Evolutionary conservation across 1,140 invertebrate genomes (phyloP).

Genomic region (Homalodisca vitripennis): DNA sequence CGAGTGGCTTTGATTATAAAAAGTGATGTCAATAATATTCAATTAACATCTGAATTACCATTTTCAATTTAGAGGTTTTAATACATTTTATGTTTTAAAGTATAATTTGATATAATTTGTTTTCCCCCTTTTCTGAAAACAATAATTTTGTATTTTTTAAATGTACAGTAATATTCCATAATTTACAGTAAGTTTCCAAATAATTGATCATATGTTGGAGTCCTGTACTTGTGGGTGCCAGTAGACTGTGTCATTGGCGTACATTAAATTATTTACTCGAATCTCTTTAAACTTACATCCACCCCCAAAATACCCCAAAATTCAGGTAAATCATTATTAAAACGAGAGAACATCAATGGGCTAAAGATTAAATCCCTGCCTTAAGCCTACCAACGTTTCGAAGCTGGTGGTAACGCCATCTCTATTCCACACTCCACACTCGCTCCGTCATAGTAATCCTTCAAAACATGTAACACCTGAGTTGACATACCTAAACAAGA

Average conservation of each 20-base stretch:
- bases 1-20: no score
- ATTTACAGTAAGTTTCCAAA: slow-evolving; percentile 32
- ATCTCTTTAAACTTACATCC: slow-evolving; percentile 28
- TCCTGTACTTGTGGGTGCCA: slow-evolving; percentile 23
- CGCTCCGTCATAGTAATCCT: no score
- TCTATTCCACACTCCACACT: slow-evolving; percentile 26
- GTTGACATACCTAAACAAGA: no score
- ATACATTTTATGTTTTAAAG: no score
- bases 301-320: slow-evolving; percentile 11
- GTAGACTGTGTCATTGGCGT: no score
- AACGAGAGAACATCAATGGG: slow-evolving; percentile 36
- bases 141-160: slow-evolving; percentile 40
- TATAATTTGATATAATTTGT: no score
- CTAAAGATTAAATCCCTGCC: slow-evolving; percentile 36
- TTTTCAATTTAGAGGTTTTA: no score
- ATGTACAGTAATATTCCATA: no score
- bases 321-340: slow-evolving; percentile 35
- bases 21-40: no score
- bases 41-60: no score
- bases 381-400: slow-evolving; percentile 32
- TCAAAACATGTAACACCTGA: no score
- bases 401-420: slow-evolving; percentile 18
- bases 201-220: slow-evolving; percentile 29
- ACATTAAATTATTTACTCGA: slow-evolving; percentile 34
- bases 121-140: slow-evolving; percentile 36